A percentile compares a stretch with the other conserved stretches of the same genome.
Evolutionary conservation across 23 tunicate species (phyloP).

Genomic region (Trididemnum nubilum): DNA sequence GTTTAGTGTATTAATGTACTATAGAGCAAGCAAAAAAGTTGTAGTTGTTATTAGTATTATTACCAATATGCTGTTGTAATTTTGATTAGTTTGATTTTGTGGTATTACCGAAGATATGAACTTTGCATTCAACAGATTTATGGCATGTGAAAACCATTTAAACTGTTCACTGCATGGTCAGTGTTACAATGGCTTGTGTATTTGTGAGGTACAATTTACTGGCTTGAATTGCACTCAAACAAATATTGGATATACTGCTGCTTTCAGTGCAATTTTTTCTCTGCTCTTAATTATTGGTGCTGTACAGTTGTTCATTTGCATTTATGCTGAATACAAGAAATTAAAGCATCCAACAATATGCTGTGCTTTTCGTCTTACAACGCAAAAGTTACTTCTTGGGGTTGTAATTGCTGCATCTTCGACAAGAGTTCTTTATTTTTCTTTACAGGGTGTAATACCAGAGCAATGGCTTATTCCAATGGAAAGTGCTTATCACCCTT

Average conservation of each 20-base stretch:
- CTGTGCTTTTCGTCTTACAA: constrained; percentile 75
- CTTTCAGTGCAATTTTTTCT: constrained; percentile 65
- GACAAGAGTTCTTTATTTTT: constrained; percentile 71
- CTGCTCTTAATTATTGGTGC: constrained; percentile 47
- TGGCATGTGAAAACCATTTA: constrained; percentile 58
- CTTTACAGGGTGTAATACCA: constrained; percentile 78
- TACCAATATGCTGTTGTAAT: too few species aligned
- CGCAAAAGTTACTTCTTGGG: constrained; percentile 74
- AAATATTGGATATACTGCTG: constrained; percentile 72
- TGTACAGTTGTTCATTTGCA: constrained; percentile 71
- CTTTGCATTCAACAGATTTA: constrained; percentile 15
- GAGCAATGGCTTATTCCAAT: constrained; percentile 66
- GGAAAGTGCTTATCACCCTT: constrained; percentile 78
- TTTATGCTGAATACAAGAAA: constrained; percentile 63
- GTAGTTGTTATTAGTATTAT: too few species aligned
- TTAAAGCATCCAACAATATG: constrained; percentile 49
- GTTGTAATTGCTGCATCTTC: constrained; percentile 64
- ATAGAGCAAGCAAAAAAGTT: too few species aligned
- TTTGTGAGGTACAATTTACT: constrained; percentile 81
- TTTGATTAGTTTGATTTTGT: too few species aligned
- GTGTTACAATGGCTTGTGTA: constrained; percentile 69
- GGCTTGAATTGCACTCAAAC: constrained; percentile 63
- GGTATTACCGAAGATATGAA: too few species aligned
- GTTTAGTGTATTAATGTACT: too few species aligned
- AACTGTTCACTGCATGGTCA: constrained; percentile 77